Evolutionary conservation across 2,797 vertebrate genomes (phyloP).

Genomic region (Sebastes reedi): DNA sequence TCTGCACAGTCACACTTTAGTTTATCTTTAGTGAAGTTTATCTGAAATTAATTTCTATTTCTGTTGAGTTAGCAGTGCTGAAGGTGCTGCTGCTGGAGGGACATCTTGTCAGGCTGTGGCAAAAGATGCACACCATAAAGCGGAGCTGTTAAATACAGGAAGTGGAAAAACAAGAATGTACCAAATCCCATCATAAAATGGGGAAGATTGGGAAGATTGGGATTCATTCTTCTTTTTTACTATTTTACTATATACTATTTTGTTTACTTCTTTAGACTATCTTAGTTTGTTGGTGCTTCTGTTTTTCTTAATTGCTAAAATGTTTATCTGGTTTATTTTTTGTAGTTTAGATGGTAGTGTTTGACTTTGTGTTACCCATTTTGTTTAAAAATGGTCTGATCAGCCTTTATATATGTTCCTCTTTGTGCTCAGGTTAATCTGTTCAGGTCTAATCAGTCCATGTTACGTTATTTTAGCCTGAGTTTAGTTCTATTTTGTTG

Average conservation of each 20-base stretch:
- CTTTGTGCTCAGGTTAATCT: neutral
- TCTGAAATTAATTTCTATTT: neutral
- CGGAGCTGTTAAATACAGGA: neutral
- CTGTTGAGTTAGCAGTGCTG: neutral
- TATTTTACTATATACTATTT: neutral
- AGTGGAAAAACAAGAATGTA: neutral
- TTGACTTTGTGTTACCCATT: neutral
- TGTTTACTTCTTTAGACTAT: neutral
- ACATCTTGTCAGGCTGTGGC: neutral
- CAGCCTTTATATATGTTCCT: neutral
- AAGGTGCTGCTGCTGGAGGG: neutral
- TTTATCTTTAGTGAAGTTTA: neutral
- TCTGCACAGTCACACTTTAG: neutral
- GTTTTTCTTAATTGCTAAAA: neutral
- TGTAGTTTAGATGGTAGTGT: neutral
- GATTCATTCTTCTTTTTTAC: no score
- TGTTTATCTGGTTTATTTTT: neutral
- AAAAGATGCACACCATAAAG: neutral
- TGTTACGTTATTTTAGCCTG: neutral
- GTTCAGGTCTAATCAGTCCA: neutral
- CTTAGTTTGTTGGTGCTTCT: neutral
- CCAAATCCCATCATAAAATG: neutral
- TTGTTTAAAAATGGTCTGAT: neutral
- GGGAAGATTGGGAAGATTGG: no score
- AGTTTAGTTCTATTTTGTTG: neutral